phyloP scores from a whole-genome alignment of 2,888 invertebrate species.

The Monoplex corrugatus region DNA sequence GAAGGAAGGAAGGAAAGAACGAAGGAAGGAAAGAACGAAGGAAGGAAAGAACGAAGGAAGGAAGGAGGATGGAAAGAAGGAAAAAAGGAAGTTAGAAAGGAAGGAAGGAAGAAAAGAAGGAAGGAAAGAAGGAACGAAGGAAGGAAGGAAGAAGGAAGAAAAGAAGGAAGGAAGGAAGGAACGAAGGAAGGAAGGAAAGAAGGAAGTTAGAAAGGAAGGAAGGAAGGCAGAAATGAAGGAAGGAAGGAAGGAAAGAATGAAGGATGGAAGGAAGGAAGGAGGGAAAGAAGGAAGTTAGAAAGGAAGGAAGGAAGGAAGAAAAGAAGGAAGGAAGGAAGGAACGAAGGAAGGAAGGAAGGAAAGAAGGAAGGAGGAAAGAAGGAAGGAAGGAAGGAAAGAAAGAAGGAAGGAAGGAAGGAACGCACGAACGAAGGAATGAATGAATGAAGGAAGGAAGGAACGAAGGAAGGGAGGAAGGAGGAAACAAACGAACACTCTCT shows the following conservation, averaged over 20 bases:
- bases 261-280: too few species aligned
- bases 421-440: too few species aligned
- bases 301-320: too few species aligned
- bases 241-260: too few species aligned
- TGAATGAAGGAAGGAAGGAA: background rate
- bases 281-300: too few species aligned
- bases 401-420: background rate
- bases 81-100: background rate
- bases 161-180: background rate
- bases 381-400: background rate
- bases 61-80: background rate
- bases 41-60: background rate
- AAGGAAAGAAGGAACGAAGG: background rate
- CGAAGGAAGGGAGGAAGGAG: background rate
- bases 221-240: background rate
- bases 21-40: background rate
- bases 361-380: background rate
- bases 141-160: background rate
- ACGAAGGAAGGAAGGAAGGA: background rate
- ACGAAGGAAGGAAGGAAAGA: too few species aligned
- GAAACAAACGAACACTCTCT: conserved; percentile 27
- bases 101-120: background rate
- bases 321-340: background rate
- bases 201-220: background rate
- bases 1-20: background rate